These are phyloP conservation scores for Asteroscopus sphinx DNA, from an alignment of 2,888 invertebrate species.

Conservation along the genomic window DNA sequence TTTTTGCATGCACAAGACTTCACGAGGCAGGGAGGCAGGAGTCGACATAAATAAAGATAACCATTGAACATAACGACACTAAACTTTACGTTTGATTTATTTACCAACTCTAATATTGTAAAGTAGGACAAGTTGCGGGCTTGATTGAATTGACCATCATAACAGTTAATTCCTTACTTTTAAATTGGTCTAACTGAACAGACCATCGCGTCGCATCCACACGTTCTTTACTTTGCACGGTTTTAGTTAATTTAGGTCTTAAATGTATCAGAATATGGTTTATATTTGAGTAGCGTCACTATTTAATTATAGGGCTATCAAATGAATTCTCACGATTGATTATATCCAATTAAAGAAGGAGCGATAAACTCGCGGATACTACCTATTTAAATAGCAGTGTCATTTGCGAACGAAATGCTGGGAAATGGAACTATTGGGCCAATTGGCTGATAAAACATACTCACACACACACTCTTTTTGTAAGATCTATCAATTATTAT, in stretches of 20 bases:
- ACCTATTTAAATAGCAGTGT: slow-evolving; percentile 39
- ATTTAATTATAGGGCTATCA: slow-evolving; percentile 40
- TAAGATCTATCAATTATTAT: neutral
- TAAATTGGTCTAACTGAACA: slow-evolving; percentile 43
- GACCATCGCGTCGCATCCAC: slow-evolving; percentile 20
- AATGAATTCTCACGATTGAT: slow-evolving; percentile 61
- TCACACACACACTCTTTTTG: neutral
- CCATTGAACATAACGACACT: neutral
- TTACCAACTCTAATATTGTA: slow-evolving; percentile 54
- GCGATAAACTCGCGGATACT: slow-evolving; percentile 46
- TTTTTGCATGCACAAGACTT: no score
- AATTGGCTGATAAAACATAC: neutral
- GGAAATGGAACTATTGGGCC: slow-evolving; percentile 1
- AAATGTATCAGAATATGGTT: neutral
- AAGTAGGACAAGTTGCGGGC: slow-evolving; percentile 40
- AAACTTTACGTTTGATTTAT: neutral
- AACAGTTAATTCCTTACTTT: slow-evolving; percentile 36
- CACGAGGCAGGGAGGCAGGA: no score
- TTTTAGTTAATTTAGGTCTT: slow-evolving; percentile 16
- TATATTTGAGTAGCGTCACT: slow-evolving; percentile 13
- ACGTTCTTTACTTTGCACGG: slow-evolving; percentile 5
- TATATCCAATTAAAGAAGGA: slow-evolving; percentile 68
- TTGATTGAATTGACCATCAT: slow-evolving; percentile 40
- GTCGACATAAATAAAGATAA: no score
- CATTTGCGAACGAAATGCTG: slow-evolving; percentile 12